phyloP scores from a whole-genome alignment of 2,888 invertebrate species.

The Amphiduros pacificus region DNA sequence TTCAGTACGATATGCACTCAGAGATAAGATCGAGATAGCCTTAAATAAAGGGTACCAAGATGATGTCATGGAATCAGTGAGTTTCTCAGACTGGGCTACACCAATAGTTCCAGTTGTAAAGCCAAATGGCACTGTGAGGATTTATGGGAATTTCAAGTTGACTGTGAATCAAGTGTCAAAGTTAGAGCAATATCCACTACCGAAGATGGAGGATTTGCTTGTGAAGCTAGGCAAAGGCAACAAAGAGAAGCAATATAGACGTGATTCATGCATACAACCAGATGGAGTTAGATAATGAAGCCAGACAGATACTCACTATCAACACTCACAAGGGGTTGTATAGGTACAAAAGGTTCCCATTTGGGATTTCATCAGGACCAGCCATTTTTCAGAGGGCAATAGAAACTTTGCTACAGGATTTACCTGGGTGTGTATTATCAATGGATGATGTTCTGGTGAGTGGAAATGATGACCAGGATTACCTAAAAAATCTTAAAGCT shows the following conservation, averaged over 20 bases:
- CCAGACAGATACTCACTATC: neutral
- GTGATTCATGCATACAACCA: slow-evolving; percentile 4
- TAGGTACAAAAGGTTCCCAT: slow-evolving; percentile 3
- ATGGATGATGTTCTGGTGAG: slow-evolving; percentile 4
- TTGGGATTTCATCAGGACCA: slow-evolving; percentile 7
- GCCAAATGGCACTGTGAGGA: neutral
- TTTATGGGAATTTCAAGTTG: slow-evolving; percentile 7
- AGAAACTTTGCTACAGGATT: neutral
- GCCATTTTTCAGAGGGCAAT: slow-evolving; percentile 8
- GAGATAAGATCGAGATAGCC: too few species aligned
- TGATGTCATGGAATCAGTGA: too few species aligned
- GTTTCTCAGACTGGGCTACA: too few species aligned
- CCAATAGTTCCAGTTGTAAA: slow-evolving; percentile 3
- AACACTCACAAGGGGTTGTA: slow-evolving; percentile 1
- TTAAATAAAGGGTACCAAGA: too few species aligned
- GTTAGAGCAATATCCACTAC: slow-evolving; percentile 3
- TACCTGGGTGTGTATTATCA: neutral
- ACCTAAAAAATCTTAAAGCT: neutral
- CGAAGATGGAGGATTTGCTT: slow-evolving; percentile 2
- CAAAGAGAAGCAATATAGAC: slow-evolving; percentile 1
- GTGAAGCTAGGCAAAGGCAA: neutral
- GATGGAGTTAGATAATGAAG: neutral
- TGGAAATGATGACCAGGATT: neutral
- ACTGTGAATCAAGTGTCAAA: neutral
- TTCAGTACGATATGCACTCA: too few species aligned